A percentile compares a stretch with the other conserved stretches of the same genome.
Evolutionary conservation across 2,113 vertebrate species (phyloP).

Genomic region (Tretioscincus oriximinensis): DNA sequence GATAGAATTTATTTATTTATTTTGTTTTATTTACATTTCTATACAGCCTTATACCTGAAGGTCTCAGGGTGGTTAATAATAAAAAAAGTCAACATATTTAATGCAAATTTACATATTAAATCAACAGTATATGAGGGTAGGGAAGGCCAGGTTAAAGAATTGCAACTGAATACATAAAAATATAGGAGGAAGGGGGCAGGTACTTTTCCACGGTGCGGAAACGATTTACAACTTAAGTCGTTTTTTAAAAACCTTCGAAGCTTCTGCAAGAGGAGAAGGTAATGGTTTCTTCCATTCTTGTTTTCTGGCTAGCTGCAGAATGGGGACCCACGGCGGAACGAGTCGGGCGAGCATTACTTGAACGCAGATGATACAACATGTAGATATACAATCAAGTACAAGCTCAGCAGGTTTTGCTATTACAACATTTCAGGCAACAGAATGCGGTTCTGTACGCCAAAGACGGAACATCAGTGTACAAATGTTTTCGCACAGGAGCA

Average conservation of each 20-base stretch:
- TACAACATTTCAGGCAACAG: background rate
- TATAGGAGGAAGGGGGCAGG: no score
- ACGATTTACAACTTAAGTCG: no score
- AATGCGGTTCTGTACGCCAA: background rate
- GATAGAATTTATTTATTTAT: no score
- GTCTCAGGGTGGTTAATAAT: no score
- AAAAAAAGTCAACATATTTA: no score
- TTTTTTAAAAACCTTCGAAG: background rate
- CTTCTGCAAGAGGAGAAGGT: constrained; percentile 5
- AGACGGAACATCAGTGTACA: background rate
- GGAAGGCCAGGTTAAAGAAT: no score
- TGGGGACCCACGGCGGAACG: constrained; percentile 28
- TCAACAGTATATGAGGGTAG: no score
- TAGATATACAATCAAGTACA: background rate
- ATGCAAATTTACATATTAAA: no score
- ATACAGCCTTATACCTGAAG: no score
- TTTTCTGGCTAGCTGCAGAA: constrained; percentile 33
- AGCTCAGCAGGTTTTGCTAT: constrained; percentile 6
- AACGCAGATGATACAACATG: constrained; percentile 19
- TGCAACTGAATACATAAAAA: no score
- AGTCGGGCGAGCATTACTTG: constrained; percentile 52
- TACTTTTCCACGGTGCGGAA: no score
- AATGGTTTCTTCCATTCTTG: background rate
- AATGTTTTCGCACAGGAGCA: background rate
- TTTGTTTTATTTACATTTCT: no score